Percentiles rank a stretch among this genome's conserved stretches.
Conservation (phyloP, 2,888 invertebrate species). For the Calameuta pallipes region DNA sequence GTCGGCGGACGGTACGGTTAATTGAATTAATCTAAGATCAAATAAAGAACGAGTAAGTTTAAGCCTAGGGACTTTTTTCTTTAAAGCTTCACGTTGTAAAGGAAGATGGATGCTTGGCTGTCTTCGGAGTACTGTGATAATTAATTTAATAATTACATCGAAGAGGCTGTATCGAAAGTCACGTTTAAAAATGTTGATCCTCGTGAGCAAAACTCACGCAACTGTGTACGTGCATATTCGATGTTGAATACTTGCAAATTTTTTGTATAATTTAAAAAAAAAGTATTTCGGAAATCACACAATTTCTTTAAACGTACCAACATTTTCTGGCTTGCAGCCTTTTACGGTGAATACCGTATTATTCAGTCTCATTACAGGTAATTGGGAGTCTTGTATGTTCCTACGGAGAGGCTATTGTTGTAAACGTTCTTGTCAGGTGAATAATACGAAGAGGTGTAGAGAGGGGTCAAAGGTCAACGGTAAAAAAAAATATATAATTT, state of each 20-base stretch:
- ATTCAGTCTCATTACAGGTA: constrained; percentile 50
- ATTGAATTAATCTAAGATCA: constrained; percentile 22
- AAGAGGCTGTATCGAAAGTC: not conserved
- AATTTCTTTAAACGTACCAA: not conserved
- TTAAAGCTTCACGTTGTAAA: not conserved
- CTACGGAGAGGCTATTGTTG: not conserved
- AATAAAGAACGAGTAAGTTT: not conserved
- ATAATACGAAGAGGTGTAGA: not conserved
- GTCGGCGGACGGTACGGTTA: constrained; percentile 8
- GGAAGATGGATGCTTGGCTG: not conserved
- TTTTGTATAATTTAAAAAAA: not conserved
- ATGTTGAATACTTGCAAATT: not conserved
- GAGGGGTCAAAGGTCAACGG: not conserved
- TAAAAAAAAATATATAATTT: not conserved
- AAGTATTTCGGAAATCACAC: not conserved
- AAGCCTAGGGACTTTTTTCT: not conserved
- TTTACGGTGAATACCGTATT: constrained; percentile 33
- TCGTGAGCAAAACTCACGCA: not conserved
- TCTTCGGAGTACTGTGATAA: not conserved
- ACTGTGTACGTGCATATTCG: not conserved
- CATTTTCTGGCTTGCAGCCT: not conserved
- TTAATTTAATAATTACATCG: not conserved
- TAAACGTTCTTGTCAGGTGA: not conserved
- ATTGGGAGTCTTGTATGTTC: constrained; percentile 31
- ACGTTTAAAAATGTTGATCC: not conserved